Base-by-base conservation (phyloP, 2,797 vertebrate genomes). In the Thaleichthys pacificus region DNA sequence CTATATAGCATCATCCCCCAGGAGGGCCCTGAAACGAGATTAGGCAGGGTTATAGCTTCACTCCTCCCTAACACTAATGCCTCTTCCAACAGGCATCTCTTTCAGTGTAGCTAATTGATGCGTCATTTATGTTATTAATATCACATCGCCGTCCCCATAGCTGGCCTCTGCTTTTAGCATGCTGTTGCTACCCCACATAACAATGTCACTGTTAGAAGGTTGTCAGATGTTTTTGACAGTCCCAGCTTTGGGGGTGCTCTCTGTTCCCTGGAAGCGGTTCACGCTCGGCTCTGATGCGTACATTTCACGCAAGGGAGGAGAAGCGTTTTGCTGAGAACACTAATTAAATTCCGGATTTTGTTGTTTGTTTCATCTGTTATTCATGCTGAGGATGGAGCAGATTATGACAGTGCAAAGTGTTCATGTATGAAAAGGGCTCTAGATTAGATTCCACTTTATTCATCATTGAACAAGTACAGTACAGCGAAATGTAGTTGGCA, bases 21-120 rank as follows among this genome's bases (percentile, higher is more conserved):
- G 73, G 76, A 63, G 19, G 73, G 68, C 17, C 56, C 73, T 62
- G n/a, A n/a, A 67, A 28, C 71, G 26, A 74, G 38, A 73, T 67
- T 77, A 70, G 77, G 63, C 70, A 61, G 64, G 14, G 61, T 77
- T 84, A 77, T 75, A 69, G 58, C 69, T 74, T 72, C n/a, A 77
- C 11, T 64, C 66, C 57, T 32, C 26, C 62, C 0, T 57, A 47
- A 22, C 68, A n/a, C 32, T 21, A 61, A 60, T 57, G 38, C 24
- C 70, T 76, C 30, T 2, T 47, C 9, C 3, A 74, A 64, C 67
- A 72, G 57, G 21, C 7, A 1, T 73, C 61, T 71, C 69, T 67
- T 62, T 5, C 9, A 61, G 49, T 32, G 69, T 56, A 47, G 12
- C 68, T 82, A 76, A 78, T 78, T 79, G 24, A 77, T 74, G 65